Evolutionary conservation across 2,888 invertebrate genomes (phyloP).

Genomic region (Limnephilus lunatus): DNA sequence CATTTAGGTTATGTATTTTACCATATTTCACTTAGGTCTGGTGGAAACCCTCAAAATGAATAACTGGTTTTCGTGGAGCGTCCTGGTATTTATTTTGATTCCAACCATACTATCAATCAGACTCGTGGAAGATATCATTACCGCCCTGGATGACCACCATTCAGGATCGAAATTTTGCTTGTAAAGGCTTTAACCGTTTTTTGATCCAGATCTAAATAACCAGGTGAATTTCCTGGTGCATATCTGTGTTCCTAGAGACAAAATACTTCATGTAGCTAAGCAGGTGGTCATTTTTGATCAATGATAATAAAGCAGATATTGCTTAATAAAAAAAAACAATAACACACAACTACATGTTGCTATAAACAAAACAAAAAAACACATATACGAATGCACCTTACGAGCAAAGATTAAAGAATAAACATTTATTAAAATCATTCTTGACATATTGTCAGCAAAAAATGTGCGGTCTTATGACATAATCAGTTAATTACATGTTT

Average conservation of each 20-base stretch:
- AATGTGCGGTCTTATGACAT: not conserved
- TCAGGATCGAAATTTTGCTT: no score
- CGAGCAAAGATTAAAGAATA: not conserved
- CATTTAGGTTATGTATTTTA: no score
- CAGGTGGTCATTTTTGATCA: not conserved
- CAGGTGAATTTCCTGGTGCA: no score
- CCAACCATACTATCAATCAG: no score
- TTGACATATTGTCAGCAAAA: not conserved
- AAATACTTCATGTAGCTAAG: not conserved
- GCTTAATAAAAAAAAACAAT: not conserved
- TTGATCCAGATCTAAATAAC: no score
- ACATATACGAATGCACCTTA: not conserved
- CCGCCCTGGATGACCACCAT: no score
- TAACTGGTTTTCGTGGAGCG: no score
- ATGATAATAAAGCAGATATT: not conserved
- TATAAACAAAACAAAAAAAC: not conserved
- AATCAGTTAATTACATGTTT: not conserved
- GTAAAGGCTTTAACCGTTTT: no score
- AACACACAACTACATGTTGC: not conserved
- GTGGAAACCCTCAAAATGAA: no score
- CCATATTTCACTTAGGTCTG: no score
- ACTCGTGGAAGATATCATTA: no score
- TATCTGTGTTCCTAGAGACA: not conserved
- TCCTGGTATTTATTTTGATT: no score
- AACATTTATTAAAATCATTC: not conserved